These are phyloP conservation scores for Daphoenositta chrysoptera DNA, from an alignment of 2,113 vertebrate species.

Conservation along the genomic window DNA sequence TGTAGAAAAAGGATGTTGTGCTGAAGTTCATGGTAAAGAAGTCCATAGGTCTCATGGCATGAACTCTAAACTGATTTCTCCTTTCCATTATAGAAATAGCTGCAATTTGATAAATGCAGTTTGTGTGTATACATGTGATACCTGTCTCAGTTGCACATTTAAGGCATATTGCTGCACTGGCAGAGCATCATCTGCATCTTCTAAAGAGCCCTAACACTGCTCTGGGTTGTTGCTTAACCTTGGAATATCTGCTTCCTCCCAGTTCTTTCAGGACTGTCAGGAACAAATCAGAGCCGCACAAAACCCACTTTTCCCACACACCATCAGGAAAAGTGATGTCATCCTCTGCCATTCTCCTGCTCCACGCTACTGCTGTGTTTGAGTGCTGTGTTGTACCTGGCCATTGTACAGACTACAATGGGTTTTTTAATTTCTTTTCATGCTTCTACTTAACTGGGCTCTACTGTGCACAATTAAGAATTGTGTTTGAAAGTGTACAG, in stretches of 20 bases:
- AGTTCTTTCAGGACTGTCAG: not conserved
- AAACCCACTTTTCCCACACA: not conserved
- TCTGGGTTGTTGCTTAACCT: not conserved
- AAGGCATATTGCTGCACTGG: not conserved
- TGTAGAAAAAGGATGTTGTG: not conserved
- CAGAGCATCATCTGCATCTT: not conserved
- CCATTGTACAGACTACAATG: not conserved
- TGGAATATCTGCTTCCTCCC: not conserved
- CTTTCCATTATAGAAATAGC: not conserved
- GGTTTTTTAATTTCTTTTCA: not conserved
- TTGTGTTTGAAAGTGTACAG: not conserved
- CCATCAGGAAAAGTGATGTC: not conserved
- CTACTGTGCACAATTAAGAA: not conserved
- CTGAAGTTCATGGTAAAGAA: not conserved
- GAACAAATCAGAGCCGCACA: not conserved
- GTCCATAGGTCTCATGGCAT: not conserved
- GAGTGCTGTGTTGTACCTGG: not conserved
- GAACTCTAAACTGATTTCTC: not conserved
- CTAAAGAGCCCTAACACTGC: not conserved
- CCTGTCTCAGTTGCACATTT: not conserved
- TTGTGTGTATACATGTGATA: not conserved
- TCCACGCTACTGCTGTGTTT: not conserved
- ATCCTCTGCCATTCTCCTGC: not conserved
- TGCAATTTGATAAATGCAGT: not conserved
- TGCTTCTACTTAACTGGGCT: accelerated